Conservation (phyloP, 2,797 vertebrate genomes). For the Lophius americanus region DNA sequence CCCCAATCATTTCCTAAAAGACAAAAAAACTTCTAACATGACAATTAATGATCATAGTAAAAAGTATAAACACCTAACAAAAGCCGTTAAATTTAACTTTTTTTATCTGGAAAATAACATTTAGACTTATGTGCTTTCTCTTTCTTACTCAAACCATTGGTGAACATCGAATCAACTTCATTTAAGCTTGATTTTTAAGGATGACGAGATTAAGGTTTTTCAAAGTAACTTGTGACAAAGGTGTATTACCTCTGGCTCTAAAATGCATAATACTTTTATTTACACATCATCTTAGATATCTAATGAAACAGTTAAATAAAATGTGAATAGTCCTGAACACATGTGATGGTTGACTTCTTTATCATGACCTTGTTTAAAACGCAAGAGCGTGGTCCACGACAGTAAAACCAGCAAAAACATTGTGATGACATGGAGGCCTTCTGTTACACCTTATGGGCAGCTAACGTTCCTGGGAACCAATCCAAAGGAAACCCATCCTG, state of each 20-base stretch:
- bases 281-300: neutral
- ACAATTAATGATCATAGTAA: slow-evolving; percentile 19
- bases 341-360: neutral
- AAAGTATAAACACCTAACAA: neutral
- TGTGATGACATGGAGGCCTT: slow-evolving; percentile 34
- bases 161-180: too few relatives aligned
- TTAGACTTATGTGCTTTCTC: neutral
- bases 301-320: neutral
- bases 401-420: slow-evolving; percentile 14
- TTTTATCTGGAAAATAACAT: neutral
- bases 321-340: neutral
- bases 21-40: slow-evolving; percentile 35
- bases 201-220: neutral
- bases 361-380: slow-evolving; percentile 6
- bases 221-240: neutral
- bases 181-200: neutral
- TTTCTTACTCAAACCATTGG: neutral
- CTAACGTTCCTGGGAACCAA: slow-evolving; percentile 40
- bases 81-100: too few relatives aligned
- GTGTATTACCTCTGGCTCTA: neutral
- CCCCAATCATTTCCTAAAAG: slow-evolving; percentile 44
- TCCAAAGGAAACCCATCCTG: slow-evolving; percentile 44
- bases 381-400: neutral
- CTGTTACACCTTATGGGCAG: slow-evolving; percentile 22
- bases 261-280: neutral